These are phyloP conservation scores for Matsumurasca onukii DNA, from an alignment of 1,140 invertebrate genomes.

Conservation along the genomic window DNA sequence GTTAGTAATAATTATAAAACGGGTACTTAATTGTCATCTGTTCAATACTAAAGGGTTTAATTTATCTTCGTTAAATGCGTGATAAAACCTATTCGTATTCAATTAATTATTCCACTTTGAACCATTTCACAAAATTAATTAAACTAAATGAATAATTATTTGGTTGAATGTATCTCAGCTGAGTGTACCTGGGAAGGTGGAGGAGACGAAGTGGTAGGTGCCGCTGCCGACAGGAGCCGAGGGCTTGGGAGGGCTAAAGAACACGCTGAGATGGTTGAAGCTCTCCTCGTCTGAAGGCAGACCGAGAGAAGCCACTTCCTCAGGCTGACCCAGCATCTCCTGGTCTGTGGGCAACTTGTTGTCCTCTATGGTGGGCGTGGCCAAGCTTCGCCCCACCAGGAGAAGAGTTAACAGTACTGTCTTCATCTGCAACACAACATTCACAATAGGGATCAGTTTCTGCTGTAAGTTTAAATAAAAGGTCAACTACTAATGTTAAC, in stretches of 20 bases:
- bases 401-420: conserved; percentile 25
- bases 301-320: conserved; percentile 33
- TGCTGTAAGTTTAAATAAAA: no score
- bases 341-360: conserved; percentile 38
- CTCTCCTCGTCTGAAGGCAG: conserved; percentile 40
- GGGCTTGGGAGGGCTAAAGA: conserved; percentile 26
- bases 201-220: conserved; percentile 38
- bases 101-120: no score
- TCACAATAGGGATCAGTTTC: conserved; percentile 3
- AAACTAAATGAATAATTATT: no score
- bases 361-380: conserved; percentile 32
- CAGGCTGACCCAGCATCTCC: conserved; percentile 39
- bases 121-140: no score
- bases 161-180: no score
- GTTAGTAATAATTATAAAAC: no score
- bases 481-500: no score
- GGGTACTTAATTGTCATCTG: no score
- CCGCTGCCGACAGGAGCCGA: conserved; percentile 25
- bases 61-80: no score
- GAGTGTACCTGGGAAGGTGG: conserved; percentile 40
- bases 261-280: conserved; percentile 38
- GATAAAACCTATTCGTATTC: no score
- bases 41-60: no score
- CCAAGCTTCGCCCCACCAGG: conserved; percentile 14
- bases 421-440: conserved; percentile 26